These are phyloP conservation scores for Salvelinus fontinalis DNA, from an alignment of 2,113 vertebrate species.

Conservation along the genomic window DNA sequence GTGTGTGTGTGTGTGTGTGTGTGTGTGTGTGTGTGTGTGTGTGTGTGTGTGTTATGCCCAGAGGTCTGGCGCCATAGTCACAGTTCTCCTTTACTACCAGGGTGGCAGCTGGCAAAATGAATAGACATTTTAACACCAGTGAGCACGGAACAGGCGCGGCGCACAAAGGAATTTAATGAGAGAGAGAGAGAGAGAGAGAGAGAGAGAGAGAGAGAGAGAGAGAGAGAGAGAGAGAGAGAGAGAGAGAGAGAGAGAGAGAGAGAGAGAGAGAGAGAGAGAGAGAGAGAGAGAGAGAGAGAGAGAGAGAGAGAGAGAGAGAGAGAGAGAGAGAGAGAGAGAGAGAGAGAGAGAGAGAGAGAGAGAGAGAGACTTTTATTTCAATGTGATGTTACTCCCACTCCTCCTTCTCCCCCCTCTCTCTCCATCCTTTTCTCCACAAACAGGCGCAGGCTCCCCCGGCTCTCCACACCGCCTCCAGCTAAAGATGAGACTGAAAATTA, in stretches of 20 bases:
- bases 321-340: neutral
- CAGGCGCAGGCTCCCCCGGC: constrained; percentile 33
- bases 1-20: constrained; percentile 12
- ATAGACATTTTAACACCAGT: constrained; percentile 49
- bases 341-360: neutral
- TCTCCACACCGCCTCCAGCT: constrained; percentile 60
- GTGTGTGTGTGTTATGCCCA: neutral
- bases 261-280: constrained; percentile 1
- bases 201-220: too few relatives aligned
- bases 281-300: neutral
- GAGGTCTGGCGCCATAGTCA: constrained; percentile 24
- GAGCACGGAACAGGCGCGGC: constrained; percentile 30
- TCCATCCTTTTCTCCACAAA: constrained; percentile 20
- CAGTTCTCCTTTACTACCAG: constrained; percentile 28
- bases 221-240: neutral
- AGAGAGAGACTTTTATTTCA: neutral
- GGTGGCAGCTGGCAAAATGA: constrained; percentile 66
- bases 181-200: constrained; percentile 19
- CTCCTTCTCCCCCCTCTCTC: neutral
- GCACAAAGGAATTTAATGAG: constrained; percentile 70
- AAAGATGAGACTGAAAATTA: constrained; percentile 74
- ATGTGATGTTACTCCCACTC: constrained; percentile 10
- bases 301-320: constrained; percentile 7
- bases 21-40: constrained; percentile 17
- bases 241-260: constrained; percentile 21